phyloP scores from a whole-genome alignment of 2,797 vertebrate genomes.

The Tinamus major region DNA sequence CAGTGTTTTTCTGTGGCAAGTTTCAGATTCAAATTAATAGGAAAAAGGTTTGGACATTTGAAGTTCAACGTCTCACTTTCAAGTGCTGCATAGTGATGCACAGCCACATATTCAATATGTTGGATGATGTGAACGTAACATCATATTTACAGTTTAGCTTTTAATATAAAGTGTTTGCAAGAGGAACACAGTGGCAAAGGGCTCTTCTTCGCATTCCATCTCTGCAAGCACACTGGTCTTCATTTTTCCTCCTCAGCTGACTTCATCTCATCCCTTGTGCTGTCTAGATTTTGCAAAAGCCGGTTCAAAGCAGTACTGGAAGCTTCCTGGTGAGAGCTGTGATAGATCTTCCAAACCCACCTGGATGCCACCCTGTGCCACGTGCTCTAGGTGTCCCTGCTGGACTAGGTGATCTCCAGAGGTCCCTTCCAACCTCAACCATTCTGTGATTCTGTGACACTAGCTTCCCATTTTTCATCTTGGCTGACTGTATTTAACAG shows the following conservation, averaged over 20 bases:
- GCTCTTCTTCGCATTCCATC: neutral
- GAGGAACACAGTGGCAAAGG: neutral
- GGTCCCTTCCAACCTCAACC: too few relatives aligned
- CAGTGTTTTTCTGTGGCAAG: neutral
- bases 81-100: neutral
- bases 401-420: too few relatives aligned
- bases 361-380: too few relatives aligned
- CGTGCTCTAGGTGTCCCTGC: too few relatives aligned
- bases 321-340: neutral
- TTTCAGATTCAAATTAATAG: neutral
- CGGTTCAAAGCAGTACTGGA: neutral
- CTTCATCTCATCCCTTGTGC: neutral
- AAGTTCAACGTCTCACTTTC: fast-evolving
- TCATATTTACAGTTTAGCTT: neutral
- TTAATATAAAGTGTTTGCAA: neutral
- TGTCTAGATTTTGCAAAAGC: conserved; percentile 11
- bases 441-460: neutral
- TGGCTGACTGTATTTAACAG: conserved; percentile 22
- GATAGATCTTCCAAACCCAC: neutral
- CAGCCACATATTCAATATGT: neutral
- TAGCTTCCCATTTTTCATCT: conserved; percentile 4
- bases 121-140: neutral
- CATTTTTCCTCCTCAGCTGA: neutral
- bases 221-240: neutral
- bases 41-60: neutral